phyloP scores from a whole-genome alignment of 2,113 vertebrate genomes.

The Mungos mungo region DNA sequence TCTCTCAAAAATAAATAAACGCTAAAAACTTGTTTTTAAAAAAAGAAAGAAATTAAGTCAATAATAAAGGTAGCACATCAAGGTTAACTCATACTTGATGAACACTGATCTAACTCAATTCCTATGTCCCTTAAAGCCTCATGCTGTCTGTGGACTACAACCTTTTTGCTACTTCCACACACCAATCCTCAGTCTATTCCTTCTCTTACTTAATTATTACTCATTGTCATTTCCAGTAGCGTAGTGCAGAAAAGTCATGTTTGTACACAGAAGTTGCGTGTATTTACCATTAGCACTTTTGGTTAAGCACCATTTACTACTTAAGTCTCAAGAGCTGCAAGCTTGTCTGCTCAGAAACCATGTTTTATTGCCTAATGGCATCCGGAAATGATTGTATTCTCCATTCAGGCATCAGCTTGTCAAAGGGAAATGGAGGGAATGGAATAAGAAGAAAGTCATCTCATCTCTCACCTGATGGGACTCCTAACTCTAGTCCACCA shows the following conservation, averaged over 20 bases:
- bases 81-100: background rate
- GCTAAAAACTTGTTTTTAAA: too few relatives aligned
- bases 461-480: background rate
- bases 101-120: background rate
- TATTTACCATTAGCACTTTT: background rate
- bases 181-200: background rate
- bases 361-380: background rate
- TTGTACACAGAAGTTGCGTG: background rate
- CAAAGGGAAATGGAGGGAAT: background rate
- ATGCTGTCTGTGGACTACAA: background rate
- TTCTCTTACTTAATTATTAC: background rate
- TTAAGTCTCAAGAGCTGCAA: background rate
- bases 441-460: background rate
- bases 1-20: too few relatives aligned
- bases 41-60: background rate
- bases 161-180: background rate
- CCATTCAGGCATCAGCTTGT: background rate
- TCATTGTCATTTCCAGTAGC: background rate
- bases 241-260: background rate
- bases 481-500: background rate
- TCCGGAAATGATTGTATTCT: background rate
- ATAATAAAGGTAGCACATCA: background rate
- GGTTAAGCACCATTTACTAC: background rate
- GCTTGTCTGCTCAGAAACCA: background rate
- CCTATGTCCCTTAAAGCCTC: background rate